A percentile compares a stretch with the other conserved stretches of the same genome.
phyloP scores from a whole-genome alignment of 1,140 invertebrate genomes.

The Zophobas atratus region DNA sequence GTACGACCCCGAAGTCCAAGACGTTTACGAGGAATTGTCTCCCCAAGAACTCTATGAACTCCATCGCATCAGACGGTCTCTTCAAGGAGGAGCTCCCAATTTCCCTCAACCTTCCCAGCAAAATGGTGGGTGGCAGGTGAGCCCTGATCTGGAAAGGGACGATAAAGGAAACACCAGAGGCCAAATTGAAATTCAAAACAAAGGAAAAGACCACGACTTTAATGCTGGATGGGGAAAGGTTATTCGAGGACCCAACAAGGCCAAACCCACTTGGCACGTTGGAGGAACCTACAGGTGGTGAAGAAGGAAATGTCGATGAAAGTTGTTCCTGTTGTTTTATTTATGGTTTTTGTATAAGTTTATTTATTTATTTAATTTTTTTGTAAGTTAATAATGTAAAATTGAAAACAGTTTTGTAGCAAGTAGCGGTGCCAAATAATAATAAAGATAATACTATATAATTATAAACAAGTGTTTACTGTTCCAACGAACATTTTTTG shows the following conservation, averaged over 20 bases:
- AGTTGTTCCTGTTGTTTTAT: no score
- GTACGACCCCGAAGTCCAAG: neutral
- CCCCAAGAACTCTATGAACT: neutral
- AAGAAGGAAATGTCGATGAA: neutral
- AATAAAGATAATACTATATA: no score
- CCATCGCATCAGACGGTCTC: neutral
- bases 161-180: slow-evolving; percentile 2
- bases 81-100: slow-evolving; percentile 1
- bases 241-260: neutral
- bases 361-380: no score
- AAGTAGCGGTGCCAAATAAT: no score
- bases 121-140: neutral
- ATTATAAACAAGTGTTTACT: no score
- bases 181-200: no score
- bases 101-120: neutral
- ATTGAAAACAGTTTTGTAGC: no score
- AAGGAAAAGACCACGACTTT: no score
- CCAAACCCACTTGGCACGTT: neutral
- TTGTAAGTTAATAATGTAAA: no score
- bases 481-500: no score
- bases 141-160: neutral
- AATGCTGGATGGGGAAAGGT: slow-evolving; percentile 3
- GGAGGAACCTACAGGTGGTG: slow-evolving; percentile 2
- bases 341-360: no score
- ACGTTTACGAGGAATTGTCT: no score